Evolutionary conservation across 2,888 invertebrate genomes (phyloP).

Genomic region (Tachina grossa): DNA sequence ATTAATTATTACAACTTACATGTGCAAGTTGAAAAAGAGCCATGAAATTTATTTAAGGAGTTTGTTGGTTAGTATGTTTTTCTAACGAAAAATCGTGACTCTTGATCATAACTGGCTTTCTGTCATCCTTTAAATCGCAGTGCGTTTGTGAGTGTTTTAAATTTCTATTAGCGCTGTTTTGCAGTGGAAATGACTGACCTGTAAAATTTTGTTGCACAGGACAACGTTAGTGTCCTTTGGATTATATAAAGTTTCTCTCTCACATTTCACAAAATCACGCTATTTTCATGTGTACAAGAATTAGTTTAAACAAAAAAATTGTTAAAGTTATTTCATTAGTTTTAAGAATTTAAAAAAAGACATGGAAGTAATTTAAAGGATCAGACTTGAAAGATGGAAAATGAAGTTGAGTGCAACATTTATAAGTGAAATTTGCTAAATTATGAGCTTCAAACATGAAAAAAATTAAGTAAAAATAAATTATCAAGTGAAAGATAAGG

Average conservation of each 20-base stretch:
- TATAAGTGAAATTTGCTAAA: not conserved
- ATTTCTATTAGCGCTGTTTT: not conserved
- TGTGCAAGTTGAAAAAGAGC: not conserved
- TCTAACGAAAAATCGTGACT: constrained; percentile 45
- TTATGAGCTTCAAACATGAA: not conserved
- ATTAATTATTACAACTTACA: constrained; percentile 39
- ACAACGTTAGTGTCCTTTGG: constrained; percentile 7
- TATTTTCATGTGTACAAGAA: constrained; percentile 20
- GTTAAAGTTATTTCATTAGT: constrained; percentile 16
- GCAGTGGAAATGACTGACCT: constrained; percentile 34
- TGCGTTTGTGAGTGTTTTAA: constrained; percentile 2
- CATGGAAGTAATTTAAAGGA: constrained; percentile 29
- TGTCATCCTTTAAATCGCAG: constrained; percentile 40
- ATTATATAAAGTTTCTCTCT: constrained; percentile 6
- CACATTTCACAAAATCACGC: constrained; percentile 32
- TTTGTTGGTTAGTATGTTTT: not conserved
- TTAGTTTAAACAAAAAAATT: constrained; percentile 1
- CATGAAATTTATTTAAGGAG: constrained; percentile 8
- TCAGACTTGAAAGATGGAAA: too few relatives aligned
- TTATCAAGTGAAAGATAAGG: too few relatives aligned
- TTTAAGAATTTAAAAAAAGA: constrained; percentile 3
- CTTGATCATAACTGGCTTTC: constrained; percentile 44
- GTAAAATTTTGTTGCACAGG: constrained; percentile 22
- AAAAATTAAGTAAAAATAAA: not conserved
- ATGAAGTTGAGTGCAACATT: not conserved